Evolutionary conservation across 2,113 vertebrate genomes (phyloP).

Genomic region (Myanophis thanlyinensis): DNA sequence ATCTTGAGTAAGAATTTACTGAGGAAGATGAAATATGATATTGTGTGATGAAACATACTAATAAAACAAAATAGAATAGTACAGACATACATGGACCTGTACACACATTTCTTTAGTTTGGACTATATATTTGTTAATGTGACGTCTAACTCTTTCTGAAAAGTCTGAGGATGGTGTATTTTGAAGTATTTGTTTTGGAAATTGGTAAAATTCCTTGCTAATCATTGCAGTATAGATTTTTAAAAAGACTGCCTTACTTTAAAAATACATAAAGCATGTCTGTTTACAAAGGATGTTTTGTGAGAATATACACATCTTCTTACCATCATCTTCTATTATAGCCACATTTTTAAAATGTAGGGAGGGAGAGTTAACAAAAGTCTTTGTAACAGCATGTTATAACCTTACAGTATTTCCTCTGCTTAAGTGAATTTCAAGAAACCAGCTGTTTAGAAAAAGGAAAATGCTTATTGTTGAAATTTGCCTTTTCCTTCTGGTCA

Average conservation of each 20-base stretch:
- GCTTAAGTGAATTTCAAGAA: conserved; percentile 69
- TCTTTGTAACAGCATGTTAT: conserved; percentile 56
- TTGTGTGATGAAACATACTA: background rate
- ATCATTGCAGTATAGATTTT: background rate
- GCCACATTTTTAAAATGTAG: background rate
- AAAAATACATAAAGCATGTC: conserved; percentile 6
- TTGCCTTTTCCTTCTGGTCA: conserved; percentile 51
- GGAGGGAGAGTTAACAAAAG: conserved; percentile 2
- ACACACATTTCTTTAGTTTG: background rate
- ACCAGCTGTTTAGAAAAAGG: conserved; percentile 63
- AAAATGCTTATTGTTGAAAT: conserved; percentile 63
- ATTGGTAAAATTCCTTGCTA: background rate
- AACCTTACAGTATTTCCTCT: conserved; percentile 64
- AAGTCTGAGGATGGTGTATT: background rate
- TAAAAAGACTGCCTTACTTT: conserved; percentile 11
- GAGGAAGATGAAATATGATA: background rate
- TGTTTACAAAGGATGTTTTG: conserved; percentile 31
- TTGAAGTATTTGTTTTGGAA: conserved; percentile 16
- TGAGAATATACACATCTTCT: conserved; percentile 19
- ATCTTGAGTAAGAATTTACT: background rate
- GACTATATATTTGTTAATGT: background rate
- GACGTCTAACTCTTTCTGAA: background rate
- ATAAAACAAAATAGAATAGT: background rate
- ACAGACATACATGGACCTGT: background rate
- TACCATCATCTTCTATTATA: conserved; percentile 27